Conservation (phyloP, 2,797 vertebrate genomes). For the Acridotheres tristis region DNA sequence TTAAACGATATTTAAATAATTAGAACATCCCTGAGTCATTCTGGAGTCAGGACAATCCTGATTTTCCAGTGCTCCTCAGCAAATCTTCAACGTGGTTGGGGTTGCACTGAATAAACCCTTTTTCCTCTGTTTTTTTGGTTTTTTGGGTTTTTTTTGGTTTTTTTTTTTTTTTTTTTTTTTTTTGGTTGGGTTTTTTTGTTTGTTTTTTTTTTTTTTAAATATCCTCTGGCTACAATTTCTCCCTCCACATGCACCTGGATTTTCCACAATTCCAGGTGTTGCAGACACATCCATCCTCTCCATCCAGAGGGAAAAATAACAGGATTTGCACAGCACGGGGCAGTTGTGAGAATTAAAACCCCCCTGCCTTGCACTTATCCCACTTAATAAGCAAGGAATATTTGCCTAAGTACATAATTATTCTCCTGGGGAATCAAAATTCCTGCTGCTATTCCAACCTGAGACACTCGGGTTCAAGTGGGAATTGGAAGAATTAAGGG, state of each 20-base stretch:
- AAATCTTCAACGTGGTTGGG: fast-evolving
- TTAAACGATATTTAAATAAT: neutral
- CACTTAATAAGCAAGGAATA: neutral
- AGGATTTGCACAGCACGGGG: neutral
- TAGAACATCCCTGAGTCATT: neutral
- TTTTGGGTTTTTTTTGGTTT: no score
- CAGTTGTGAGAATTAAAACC: neutral
- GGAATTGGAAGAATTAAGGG: neutral
- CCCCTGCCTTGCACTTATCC: neutral
- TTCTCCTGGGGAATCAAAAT: neutral
- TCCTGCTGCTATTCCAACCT: neutral
- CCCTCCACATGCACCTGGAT: neutral
- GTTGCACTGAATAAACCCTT: neutral
- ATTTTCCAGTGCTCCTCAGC: neutral
- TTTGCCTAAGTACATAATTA: neutral
- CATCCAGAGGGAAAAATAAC: neutral
- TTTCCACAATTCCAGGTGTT: neutral
- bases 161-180: no score
- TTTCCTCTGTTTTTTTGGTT: neutral
- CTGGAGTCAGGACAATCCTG: neutral
- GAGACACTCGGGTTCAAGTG: neutral
- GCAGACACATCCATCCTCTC: neutral
- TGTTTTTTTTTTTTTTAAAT: neutral
- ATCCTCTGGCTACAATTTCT: neutral
- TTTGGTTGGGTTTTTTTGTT: neutral